These are phyloP conservation scores for Orthosia gothica DNA, from an alignment of 2,888 invertebrate genomes.

Conservation along the genomic window DNA sequence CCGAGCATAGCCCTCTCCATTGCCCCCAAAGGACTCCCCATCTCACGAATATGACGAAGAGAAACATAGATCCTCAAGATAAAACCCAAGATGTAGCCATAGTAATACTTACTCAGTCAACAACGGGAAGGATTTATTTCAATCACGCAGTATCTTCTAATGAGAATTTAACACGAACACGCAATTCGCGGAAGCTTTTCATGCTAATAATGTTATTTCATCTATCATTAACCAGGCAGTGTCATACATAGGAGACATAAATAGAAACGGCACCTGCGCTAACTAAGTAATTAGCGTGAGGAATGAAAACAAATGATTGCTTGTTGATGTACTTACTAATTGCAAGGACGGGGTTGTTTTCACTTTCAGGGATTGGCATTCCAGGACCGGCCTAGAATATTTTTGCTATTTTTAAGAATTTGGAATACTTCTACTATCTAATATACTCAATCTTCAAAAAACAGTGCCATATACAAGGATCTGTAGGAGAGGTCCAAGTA, in stretches of 20 bases:
- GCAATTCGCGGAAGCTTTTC: slow-evolving; percentile 72
- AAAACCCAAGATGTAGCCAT: slow-evolving; percentile 16
- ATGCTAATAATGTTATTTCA: slow-evolving; percentile 74
- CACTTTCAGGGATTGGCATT: slow-evolving; percentile 25
- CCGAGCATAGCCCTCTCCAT: no score
- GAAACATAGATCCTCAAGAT: not conserved
- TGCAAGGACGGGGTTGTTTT: slow-evolving; percentile 5
- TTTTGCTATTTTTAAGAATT: not conserved
- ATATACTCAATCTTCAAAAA: not conserved
- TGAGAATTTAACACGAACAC: slow-evolving; percentile 75
- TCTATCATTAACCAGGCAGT: slow-evolving; percentile 62
- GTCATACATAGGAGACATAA: slow-evolving; percentile 49
- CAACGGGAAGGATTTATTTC: slow-evolving; percentile 62
- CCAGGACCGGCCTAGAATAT: not conserved
- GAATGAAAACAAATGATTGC: slow-evolving; percentile 37
- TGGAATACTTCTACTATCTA: not conserved
- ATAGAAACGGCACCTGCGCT: slow-evolving; percentile 59
- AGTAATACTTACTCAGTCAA: slow-evolving; percentile 36
- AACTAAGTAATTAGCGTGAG: slow-evolving; percentile 54
- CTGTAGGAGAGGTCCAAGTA: not conserved
- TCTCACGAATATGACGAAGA: not conserved
- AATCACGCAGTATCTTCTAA: slow-evolving; percentile 68
- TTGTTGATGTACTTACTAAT: slow-evolving; percentile 25
- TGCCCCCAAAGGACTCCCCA: no score
- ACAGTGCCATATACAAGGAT: not conserved